These are phyloP conservation scores for Drosophila rellima DNA, from an alignment of 2,888 invertebrate species.

Conservation along the genomic window DNA sequence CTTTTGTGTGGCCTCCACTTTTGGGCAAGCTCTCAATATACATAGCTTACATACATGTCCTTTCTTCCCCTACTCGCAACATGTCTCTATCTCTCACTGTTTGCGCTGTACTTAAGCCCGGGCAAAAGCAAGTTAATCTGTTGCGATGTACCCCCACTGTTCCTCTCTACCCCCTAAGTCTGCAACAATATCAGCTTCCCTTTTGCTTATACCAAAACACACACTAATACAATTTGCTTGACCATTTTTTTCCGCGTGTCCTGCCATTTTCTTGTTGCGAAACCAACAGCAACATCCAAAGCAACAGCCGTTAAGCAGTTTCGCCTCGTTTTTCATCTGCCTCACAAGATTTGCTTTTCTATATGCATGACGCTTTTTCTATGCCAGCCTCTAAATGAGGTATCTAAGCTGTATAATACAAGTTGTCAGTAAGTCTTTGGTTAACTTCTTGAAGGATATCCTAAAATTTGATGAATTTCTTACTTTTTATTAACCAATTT, in stretches of 20 bases:
- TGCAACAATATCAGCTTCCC: neutral
- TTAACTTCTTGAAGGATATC: neutral
- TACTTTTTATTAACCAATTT: neutral
- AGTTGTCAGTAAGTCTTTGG: neutral
- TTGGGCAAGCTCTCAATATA: slow-evolving; percentile 40
- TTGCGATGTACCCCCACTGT: slow-evolving; percentile 52
- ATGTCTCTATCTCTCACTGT: slow-evolving; percentile 35
- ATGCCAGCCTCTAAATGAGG: slow-evolving; percentile 11
- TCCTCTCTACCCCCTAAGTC: slow-evolving; percentile 1
- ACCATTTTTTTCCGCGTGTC: slow-evolving; percentile 45
- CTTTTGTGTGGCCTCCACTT: slow-evolving; percentile 72
- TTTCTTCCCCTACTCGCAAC: neutral
- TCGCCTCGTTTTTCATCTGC: slow-evolving; percentile 73
- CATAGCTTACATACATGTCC: slow-evolving; percentile 13
- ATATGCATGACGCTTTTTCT: slow-evolving; percentile 34
- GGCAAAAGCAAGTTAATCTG: slow-evolving; percentile 77
- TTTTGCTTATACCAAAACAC: slow-evolving; percentile 13
- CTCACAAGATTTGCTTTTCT: slow-evolving; percentile 65
- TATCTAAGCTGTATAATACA: slow-evolving; percentile 14
- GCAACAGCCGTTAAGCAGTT: slow-evolving; percentile 74
- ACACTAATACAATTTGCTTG: slow-evolving; percentile 65
- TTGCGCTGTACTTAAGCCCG: slow-evolving; percentile 65
- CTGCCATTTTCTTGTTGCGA: slow-evolving; percentile 36
- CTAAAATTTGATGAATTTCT: neutral
- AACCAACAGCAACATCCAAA: slow-evolving; percentile 33